Base-by-base conservation (phyloP, 1,140 invertebrate genomes). In the Samia ricini region DNA sequence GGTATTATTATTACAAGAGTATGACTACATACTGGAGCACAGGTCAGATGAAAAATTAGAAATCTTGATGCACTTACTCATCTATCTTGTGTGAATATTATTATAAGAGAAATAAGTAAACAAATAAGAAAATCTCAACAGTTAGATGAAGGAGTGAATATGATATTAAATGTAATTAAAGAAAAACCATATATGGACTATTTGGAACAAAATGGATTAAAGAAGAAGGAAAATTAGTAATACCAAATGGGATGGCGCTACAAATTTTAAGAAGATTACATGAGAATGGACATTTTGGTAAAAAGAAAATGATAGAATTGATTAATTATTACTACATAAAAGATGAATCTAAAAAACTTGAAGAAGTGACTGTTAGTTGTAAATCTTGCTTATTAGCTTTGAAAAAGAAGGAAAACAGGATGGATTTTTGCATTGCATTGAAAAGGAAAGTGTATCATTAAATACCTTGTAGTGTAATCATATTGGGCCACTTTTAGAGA, bases 321-420 rank as follows among this genome's bases (percentile, higher is more conserved):
- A 64, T 59, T 42, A 72, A 72, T 66, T 77, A 88, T 36, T 89
- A 74, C 66, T 88, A 66, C 48, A 76, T 88, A n/a, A 61, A 67
- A n/a, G 72, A 79, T 7, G 2, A 88, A 33, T 64, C 61, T 36
- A 62, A 70, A 7, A 84, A 82, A 61, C 58, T 90, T 18, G 66
- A 85, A 52, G 68, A 79, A 0, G 64, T 68, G 26, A 69, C 89
- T n/a, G 20, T 8, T 3, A 77, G 63, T 58, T 90, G 85, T 22
- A 20, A 10, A 10, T 12, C 21, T 19, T 22, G 51, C 20, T 19
- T 49, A 49, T 49, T 49, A 12, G 48, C 48, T n/a, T 4, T 49
- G 19, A 49, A 49, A 85, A 88, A 57, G 50, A 64, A 36, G 83
- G 81, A 19, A 87, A 84, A 67, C 61, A 76, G 49, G 75, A 85